Percentiles rank a stretch among this genome's conserved stretches.
Evolutionary conservation across 2,888 invertebrate species (phyloP).

Genomic region (Netelia melanura): DNA sequence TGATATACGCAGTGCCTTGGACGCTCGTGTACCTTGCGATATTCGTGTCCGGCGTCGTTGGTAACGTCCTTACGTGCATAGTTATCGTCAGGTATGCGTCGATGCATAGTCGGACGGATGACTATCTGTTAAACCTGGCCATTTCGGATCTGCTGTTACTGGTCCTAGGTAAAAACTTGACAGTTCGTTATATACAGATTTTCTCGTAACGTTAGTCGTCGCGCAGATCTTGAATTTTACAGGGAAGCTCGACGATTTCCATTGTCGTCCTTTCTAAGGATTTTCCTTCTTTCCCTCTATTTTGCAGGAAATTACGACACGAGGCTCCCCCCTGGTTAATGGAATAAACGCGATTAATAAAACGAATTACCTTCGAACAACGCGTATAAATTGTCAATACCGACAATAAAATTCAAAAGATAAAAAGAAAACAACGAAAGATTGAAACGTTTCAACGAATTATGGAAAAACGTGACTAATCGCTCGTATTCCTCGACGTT

Average conservation of each 20-base stretch:
- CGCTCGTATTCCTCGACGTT: too few relatives aligned
- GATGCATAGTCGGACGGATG: constrained; percentile 96
- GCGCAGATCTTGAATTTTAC: not conserved
- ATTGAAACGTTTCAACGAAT: too few relatives aligned
- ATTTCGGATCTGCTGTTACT: constrained; percentile 93
- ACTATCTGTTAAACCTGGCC: constrained; percentile 95
- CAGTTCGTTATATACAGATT: too few relatives aligned
- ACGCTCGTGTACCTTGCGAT: constrained; percentile 91
- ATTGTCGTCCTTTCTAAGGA: constrained; percentile 27
- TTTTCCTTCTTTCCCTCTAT: constrained; percentile 7
- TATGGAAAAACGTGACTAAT: too few relatives aligned
- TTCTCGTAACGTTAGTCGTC: not conserved
- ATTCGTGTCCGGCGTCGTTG: constrained; percentile 93
- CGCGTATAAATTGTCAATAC: not conserved
- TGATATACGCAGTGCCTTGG: constrained; percentile 84
- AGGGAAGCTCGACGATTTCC: constrained; percentile 1
- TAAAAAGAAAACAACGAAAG: not conserved
- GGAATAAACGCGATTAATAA: not conserved
- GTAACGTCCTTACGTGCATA: constrained; percentile 93
- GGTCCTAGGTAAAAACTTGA: constrained; percentile 90
- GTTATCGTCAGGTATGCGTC: constrained; percentile 93
- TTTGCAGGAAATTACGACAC: constrained; percentile 23
- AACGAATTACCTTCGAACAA: not conserved
- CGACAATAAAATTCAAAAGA: not conserved
- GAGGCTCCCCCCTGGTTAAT: not conserved